These are phyloP conservation scores for Meloidogyne exigua DNA, from an alignment of 1,140 invertebrate species.

Conservation along the genomic window DNA sequence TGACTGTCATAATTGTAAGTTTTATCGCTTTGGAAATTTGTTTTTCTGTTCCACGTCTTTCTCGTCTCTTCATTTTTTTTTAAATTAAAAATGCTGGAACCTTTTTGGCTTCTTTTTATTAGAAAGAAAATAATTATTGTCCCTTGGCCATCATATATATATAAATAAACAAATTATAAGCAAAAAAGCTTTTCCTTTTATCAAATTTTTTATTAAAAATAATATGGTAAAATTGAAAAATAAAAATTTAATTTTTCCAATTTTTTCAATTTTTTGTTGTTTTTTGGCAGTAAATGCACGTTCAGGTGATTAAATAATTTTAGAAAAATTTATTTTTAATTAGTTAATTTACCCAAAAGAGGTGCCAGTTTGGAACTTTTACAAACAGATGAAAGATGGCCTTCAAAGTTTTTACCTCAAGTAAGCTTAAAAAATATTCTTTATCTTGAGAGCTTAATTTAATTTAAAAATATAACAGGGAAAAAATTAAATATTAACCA, in stretches of 20 bases:
- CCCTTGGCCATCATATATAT: no score
- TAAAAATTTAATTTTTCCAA: neutral
- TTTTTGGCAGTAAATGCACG: neutral
- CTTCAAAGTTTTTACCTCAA: neutral
- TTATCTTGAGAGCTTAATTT: neutral
- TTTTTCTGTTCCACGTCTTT: neutral
- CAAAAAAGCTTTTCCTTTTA: neutral
- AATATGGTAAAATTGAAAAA: neutral
- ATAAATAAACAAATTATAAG: no score
- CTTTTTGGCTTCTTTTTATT: neutral
- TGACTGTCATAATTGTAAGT: neutral
- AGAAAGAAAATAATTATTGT: no score
- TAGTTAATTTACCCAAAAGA: neutral
- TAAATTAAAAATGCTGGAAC: neutral
- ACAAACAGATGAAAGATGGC: neutral
- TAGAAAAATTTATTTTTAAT: neutral
- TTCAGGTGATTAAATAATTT: neutral
- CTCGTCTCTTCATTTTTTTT: neutral
- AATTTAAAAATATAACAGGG: neutral
- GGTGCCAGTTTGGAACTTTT: neutral
- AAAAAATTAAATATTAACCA: neutral
- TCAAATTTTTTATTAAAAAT: neutral
- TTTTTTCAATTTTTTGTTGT: neutral
- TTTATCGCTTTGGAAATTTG: neutral
- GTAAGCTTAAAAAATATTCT: neutral